phyloP scores from a whole-genome alignment of 2,888 invertebrate genomes.

The Eulithis prunata region DNA sequence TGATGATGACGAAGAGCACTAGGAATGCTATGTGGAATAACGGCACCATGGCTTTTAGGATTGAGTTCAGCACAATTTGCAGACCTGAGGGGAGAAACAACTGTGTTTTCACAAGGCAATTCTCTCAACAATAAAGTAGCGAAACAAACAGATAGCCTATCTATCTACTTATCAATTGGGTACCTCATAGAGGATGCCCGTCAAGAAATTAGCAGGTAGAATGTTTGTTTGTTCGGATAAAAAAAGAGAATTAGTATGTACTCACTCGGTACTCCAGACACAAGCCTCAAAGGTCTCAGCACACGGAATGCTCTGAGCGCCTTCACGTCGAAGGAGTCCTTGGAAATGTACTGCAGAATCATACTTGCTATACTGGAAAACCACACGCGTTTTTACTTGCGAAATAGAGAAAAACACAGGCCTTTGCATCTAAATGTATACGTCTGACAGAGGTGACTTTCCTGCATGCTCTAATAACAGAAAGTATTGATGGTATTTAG shows the following conservation, averaged over 20 bases:
- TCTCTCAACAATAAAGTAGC: no score
- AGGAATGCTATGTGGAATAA: slow-evolving; percentile 99
- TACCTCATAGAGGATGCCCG: no score
- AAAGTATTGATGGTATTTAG: no score
- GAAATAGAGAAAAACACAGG: slow-evolving; percentile 1
- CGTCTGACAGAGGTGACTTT: no score
- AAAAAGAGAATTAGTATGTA: slow-evolving; percentile 45
- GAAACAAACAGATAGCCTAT: no score
- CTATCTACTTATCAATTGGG: no score
- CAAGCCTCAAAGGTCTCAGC: slow-evolving; percentile 97
- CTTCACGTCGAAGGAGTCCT: slow-evolving; percentile 98
- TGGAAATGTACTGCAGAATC: slow-evolving; percentile 90
- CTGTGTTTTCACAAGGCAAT: neutral
- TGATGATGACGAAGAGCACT: slow-evolving; percentile 99
- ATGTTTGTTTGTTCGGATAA: no score
- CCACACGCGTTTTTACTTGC: no score
- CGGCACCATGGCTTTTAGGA: slow-evolving; percentile 99
- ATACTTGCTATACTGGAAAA: slow-evolving; percentile 93
- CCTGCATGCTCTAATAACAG: no score
- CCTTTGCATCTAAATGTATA: no score
- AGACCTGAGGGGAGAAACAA: slow-evolving; percentile 88
- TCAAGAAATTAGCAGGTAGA: no score
- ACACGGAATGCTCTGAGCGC: slow-evolving; percentile 99
- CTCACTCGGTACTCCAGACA: slow-evolving; percentile 99
- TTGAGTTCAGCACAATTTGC: slow-evolving; percentile 99